Evolutionary conservation across 2,888 invertebrate genomes (phyloP), one percentile per base, ranked within the genome.

Genomic region (Pseudeuparius sepicola): DNA sequence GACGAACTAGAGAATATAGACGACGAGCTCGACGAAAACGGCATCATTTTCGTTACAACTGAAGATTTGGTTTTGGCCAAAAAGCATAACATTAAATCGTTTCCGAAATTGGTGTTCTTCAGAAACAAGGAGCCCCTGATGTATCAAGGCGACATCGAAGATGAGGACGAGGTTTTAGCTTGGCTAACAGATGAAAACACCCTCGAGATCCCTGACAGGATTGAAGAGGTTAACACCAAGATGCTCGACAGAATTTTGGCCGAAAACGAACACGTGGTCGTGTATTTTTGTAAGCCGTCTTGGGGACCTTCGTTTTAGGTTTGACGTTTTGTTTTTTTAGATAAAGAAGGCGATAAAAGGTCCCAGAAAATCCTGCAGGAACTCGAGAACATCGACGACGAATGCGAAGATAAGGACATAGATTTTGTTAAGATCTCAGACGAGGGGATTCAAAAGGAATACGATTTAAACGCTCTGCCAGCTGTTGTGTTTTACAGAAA

Each of bases 151-250:
- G 87, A 90, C 58, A 71, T 92, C 42, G 80, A 84, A 51, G 89
- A 92, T 56, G 90, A 90, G 63, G 89, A 90, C 54, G 87, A 88
- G 59, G 89, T 92, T 1, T 60, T 92, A 14, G 78, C 86, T 1
- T 92, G 92, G 92, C 65, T 92, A 24, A 89, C 89, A 1, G 88
- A 89, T 54, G 89, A 90, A 56, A 76, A 89, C 44, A 89, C 88
- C 4, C 64, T 90, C 6, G 87, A 90, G 62, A 86, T 89, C 53
- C 89, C 89, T 4, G 92, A 92, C 38, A 80, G 84, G 60, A 92
- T 92, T 51, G 92, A 92, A 59, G 90, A 92, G 64, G 88, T 92
- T 20, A 92, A 92, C 55, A 70, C 75, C 1, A 81, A 74, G 57
- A 90, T 92, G 89, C 64, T 92, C 57, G 89, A 90, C 53, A 89